These are phyloP conservation scores for Pseudopodoces humilis DNA, from an alignment of 2,113 vertebrate species.

Conservation along the genomic window DNA sequence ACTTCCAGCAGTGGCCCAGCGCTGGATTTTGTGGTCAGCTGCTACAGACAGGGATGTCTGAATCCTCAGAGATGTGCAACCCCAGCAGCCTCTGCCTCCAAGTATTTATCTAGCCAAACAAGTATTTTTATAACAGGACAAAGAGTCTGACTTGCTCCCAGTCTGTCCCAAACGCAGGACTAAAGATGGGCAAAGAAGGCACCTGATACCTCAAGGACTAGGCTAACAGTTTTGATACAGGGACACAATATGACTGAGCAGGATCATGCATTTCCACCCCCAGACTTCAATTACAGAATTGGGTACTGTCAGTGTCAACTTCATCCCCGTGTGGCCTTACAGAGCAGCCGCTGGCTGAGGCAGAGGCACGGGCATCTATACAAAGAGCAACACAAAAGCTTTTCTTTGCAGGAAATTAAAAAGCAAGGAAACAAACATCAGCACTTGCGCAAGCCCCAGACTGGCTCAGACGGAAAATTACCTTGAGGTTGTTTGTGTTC, in stretches of 20 bases:
- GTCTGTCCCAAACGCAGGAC: not conserved
- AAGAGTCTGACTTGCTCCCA: not conserved
- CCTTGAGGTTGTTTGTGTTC: slow-evolving; percentile 37
- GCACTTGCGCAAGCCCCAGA: not conserved
- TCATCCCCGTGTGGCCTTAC: not conserved
- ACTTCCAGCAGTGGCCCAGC: not conserved
- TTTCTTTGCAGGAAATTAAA: slow-evolving; percentile 54
- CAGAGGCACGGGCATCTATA: not conserved
- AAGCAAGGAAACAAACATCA: slow-evolving; percentile 45
- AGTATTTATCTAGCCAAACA: not conserved
- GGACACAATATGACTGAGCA: not conserved
- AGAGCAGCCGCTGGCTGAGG: not conserved
- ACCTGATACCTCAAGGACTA: not conserved
- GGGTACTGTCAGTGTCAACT: not conserved
- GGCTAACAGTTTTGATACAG: not conserved
- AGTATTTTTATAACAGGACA: not conserved
- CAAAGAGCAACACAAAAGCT: slow-evolving; percentile 33
- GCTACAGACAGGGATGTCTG: not conserved
- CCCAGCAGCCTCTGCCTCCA: not conserved
- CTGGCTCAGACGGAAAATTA: slow-evolving; percentile 47
- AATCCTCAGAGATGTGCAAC: not conserved
- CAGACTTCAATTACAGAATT: not conserved
- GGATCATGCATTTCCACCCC: not conserved
- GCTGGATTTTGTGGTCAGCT: not conserved
- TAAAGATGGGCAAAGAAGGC: not conserved